A percentile compares a stretch with the other conserved stretches of the same genome.
These are phyloP conservation scores for Toxonevra muliebris DNA, from an alignment of 2,888 invertebrate genomes.

Conservation along the genomic window DNA sequence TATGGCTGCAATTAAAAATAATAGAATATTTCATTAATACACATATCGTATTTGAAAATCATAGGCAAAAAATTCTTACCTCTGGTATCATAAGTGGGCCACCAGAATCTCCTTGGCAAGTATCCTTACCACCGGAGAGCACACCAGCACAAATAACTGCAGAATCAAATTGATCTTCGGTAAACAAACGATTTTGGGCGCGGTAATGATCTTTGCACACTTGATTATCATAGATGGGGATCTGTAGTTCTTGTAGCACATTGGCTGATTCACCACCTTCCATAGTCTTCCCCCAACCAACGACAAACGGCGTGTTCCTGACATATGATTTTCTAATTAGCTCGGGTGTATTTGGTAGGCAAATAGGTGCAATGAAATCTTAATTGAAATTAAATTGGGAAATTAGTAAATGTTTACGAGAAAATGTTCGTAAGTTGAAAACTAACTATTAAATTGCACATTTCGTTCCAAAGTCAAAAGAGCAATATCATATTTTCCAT, in stretches of 20 bases:
- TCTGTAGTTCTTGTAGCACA: slow-evolving; percentile 73
- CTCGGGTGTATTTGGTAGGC: slow-evolving; percentile 72
- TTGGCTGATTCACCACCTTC: slow-evolving; percentile 72
- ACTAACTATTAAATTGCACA: slow-evolving; percentile 70
- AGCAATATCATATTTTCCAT: slow-evolving; percentile 81
- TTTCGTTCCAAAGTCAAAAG: slow-evolving; percentile 72
- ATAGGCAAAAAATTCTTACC: slow-evolving; percentile 35
- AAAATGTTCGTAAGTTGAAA: not conserved
- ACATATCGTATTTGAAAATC: not conserved
- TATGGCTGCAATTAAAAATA: slow-evolving; percentile 31
- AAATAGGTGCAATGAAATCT: slow-evolving; percentile 78
- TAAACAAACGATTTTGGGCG: slow-evolving; percentile 48
- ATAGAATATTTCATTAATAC: not conserved
- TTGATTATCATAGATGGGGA: slow-evolving; percentile 74
- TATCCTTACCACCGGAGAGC: slow-evolving; percentile 59
- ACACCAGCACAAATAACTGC: slow-evolving; percentile 61
- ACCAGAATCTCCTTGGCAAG: slow-evolving; percentile 64
- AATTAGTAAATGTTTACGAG: not conserved
- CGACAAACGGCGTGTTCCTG: slow-evolving; percentile 73
- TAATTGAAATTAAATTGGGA: not conserved
- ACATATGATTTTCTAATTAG: slow-evolving; percentile 69
- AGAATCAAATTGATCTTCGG: slow-evolving; percentile 57
- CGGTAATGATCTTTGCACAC: slow-evolving; percentile 67
- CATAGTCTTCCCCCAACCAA: slow-evolving; percentile 69
- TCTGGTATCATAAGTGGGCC: slow-evolving; percentile 64